Base-by-base conservation (phyloP, 2,113 vertebrate species). In the Sterrhoptilus dennistouni region DNA sequence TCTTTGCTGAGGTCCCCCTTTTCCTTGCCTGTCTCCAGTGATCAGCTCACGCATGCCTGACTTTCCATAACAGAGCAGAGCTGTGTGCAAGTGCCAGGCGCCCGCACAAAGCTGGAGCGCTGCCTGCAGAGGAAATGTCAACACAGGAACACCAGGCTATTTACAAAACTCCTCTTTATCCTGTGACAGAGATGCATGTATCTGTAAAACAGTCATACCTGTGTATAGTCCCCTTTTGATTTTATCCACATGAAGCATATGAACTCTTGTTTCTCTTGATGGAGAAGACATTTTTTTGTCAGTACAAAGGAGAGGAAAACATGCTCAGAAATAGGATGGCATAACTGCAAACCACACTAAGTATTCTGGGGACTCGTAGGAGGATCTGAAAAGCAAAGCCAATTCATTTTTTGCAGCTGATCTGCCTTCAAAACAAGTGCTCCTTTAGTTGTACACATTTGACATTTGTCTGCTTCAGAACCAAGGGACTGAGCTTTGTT, bases 21-120 rank as follows among this genome's bases (percentile, higher is more conserved):
- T 81, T 83, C 90, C 92, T 90, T 8, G 6, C 92, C 75, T 96
- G 96, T 95, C 96, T 95, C 72, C 83, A 90, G 92, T 65, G 21
- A 97, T 97, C 95, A 96, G 92, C 72, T 93, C 96, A 96, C 18
- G 95, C 96, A 95, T 97, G 96, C 95, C 93, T 97, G 95, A 45
- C 86, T 94, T 82, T 96, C 89, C 93, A 95, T 56, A 95, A 96
- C 92, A 96, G 90, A 92, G 72, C 28, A 3, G 93, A 61, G 84
- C 91, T 93, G 79, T 90, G 90, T 87, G 91, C 49, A 28, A 87
- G 93, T n/a, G 91, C 87, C 91, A 95, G 93, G 92, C 71, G 2
- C 64, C 47, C 6, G 28, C 86, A 95, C 96, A 96, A 96, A 96
- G 95, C 93, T 83, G 4, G 38, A 95, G 84, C 1, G 2, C 61